Percentiles rank a stretch among this genome's conserved stretches.
Conservation (phyloP, 2,113 vertebrate species). For the Strigops habroptila region DNA sequence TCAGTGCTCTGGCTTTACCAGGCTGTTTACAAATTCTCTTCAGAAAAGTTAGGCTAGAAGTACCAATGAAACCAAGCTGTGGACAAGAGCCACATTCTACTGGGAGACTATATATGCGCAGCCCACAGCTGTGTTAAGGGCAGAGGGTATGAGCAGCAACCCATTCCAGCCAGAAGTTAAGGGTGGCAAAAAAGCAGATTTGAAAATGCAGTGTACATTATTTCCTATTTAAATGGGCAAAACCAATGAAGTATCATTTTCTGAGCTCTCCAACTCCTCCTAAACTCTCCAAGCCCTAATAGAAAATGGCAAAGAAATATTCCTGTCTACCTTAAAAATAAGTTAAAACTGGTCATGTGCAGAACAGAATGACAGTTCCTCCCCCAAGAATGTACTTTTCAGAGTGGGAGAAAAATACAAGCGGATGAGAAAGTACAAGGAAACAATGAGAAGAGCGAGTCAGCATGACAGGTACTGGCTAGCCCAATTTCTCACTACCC, state of each 20-base stretch:
- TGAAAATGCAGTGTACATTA: not conserved
- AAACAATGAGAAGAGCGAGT: not conserved
- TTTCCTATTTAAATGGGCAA: not conserved
- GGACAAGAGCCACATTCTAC: not conserved
- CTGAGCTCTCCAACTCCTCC: not conserved
- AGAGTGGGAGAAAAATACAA: not conserved
- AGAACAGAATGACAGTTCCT: not conserved
- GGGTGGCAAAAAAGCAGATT: not conserved
- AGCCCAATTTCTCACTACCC: not conserved
- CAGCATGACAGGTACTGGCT: conserved; percentile 22
- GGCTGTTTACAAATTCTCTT: not conserved
- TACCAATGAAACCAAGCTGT: not conserved
- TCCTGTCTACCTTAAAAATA: not conserved
- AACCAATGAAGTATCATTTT: not conserved
- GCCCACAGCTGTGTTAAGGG: not conserved
- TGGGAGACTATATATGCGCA: not conserved
- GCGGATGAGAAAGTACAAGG: not conserved
- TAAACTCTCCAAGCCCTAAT: not conserved
- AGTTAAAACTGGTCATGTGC: not conserved
- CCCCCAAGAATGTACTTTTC: not conserved
- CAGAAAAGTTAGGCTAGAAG: not conserved
- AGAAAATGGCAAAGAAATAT: not conserved
- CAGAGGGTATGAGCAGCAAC: not conserved
- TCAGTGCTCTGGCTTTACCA: not conserved
- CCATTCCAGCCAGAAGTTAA: not conserved